Conservation (phyloP, 2,888 invertebrate species). For the Lysandra bellargus region DNA sequence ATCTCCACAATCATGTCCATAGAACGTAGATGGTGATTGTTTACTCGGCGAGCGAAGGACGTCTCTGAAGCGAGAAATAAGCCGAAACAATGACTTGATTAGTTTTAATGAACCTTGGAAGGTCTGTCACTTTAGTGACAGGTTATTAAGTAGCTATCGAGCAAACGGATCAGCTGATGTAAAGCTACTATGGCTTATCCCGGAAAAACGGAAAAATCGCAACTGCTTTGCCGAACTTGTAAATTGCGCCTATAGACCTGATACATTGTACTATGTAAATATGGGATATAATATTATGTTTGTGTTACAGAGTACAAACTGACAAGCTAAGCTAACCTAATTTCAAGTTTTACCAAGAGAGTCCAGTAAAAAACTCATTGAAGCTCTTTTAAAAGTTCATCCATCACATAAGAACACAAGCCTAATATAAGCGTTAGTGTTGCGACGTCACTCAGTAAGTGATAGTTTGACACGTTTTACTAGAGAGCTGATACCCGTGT, state of each 20-base stretch:
- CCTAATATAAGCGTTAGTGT: no score
- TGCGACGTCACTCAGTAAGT: neutral
- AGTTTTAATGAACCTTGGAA: slow-evolving; percentile 39
- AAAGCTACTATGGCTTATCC: neutral
- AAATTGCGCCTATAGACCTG: neutral
- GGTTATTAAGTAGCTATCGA: neutral
- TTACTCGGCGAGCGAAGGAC: slow-evolving; percentile 57
- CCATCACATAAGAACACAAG: no score
- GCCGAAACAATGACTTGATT: slow-evolving; percentile 55
- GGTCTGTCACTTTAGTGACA: slow-evolving; percentile 2
- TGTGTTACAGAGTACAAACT: no score
- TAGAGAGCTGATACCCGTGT: neutral
- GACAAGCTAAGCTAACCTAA: no score
- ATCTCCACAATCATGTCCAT: neutral
- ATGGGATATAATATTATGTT: no score
- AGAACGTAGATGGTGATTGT: slow-evolving; percentile 43
- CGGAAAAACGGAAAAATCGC: neutral
- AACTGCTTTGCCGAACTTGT: neutral
- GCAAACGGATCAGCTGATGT: neutral
- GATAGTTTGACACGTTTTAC: neutral
- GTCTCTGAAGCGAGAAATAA: slow-evolving; percentile 61
- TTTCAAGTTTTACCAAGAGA: no score
- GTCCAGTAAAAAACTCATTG: no score
- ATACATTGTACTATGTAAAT: no score
- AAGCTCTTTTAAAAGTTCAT: no score